Evolutionary conservation across 2,113 vertebrate genomes (phyloP).

Genomic region (Arothron firmamentum): DNA sequence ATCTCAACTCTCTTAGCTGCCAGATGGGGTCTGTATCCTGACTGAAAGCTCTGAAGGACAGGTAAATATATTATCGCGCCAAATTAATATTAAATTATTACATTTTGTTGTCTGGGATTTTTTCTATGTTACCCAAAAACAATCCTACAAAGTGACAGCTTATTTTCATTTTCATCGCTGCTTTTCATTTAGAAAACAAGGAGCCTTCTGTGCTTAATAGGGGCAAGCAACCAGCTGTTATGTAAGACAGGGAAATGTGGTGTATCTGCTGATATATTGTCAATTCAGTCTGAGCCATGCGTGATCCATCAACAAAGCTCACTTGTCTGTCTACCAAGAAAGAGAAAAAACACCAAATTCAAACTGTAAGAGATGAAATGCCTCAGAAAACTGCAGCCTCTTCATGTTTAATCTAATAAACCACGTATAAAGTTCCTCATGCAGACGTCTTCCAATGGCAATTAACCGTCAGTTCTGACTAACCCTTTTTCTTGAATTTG

Average conservation of each 20-base stretch:
- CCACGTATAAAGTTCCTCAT: background rate
- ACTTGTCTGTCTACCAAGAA: constrained; percentile 42
- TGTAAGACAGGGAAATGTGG: constrained; percentile 68
- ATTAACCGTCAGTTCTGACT: background rate
- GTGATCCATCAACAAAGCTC: constrained; percentile 55
- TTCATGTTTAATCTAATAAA: constrained; percentile 17
- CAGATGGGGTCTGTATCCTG: too few relatives aligned
- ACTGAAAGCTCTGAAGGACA: too few relatives aligned
- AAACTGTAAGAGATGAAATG: constrained; percentile 25
- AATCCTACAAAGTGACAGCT: constrained; percentile 55
- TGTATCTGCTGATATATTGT: constrained; percentile 68
- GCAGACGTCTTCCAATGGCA: background rate
- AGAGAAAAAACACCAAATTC: constrained; percentile 34
- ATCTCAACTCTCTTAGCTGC: too few relatives aligned
- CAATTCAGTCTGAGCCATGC: constrained; percentile 51
- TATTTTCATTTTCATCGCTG: constrained; percentile 49
- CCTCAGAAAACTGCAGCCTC: background rate
- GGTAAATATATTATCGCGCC: background rate
- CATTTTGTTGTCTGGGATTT: constrained; percentile 32
- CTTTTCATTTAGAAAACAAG: constrained; percentile 68
- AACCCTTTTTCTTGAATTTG: too few relatives aligned
- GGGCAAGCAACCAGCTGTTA: constrained; percentile 56
- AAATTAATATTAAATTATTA: background rate
- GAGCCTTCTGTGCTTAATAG: constrained; percentile 61
- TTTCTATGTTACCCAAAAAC: constrained; percentile 57